Conservation (phyloP, 2,797 vertebrate genomes). For the Aselliscus stoliczkanus region DNA sequence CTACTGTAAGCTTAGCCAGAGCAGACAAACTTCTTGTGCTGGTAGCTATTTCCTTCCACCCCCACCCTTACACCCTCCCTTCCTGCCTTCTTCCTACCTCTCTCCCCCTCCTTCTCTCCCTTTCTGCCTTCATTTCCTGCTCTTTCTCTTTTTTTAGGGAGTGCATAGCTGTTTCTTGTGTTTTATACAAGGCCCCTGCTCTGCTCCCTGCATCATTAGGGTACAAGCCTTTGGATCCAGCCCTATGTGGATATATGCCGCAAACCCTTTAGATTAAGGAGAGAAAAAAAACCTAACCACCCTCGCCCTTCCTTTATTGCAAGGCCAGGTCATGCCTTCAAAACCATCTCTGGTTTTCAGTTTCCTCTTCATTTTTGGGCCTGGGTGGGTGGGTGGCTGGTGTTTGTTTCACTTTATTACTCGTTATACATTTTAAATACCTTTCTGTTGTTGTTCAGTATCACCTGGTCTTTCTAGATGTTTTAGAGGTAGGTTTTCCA, state of each 20-base stretch:
- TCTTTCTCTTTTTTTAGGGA: not conserved
- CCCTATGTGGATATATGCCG: not conserved
- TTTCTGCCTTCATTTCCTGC: not conserved
- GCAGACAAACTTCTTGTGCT: not conserved
- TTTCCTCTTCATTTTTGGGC: not conserved
- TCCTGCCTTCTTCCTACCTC: no score
- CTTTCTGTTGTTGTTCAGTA: not conserved
- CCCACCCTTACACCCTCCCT: fast-evolving
- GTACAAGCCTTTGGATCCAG: not conserved
- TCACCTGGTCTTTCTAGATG: not conserved
- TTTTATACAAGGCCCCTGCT: not conserved
- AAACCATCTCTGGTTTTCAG: not conserved
- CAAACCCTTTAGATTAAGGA: not conserved
- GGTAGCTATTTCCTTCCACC: not conserved
- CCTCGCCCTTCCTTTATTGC: not conserved
- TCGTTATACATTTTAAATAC: not conserved
- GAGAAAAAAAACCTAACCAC: not conserved
- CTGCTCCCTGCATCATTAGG: not conserved
- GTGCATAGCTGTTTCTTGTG: not conserved
- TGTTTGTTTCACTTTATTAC: not conserved
- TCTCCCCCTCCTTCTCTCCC: fast-evolving
- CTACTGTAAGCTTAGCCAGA: not conserved
- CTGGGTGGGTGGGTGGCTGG: not conserved
- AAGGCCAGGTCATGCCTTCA: not conserved
- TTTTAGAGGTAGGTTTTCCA: not conserved